Evolutionary conservation across 92 coral and sea anemone genomes (phyloP), one percentile per base, ranked within the genome.

Genomic region (Muricea muricata): DNA sequence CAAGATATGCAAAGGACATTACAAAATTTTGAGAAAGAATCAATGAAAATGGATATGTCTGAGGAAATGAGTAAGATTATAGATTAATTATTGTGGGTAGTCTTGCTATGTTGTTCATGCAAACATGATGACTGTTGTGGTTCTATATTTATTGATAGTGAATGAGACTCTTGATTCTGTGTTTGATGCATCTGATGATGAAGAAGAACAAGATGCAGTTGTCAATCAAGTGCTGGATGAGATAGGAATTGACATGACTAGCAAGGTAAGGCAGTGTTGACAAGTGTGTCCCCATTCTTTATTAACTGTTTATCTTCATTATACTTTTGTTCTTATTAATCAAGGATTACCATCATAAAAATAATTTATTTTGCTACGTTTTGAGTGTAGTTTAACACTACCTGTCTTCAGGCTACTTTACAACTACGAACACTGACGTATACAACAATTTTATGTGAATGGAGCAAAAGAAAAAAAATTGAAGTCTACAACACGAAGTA

Each of bases 201-300:
- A 97, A 81, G 99, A 92, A 66, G 99, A 97, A 75, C 99, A 97
- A 85, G 99, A 97, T 31, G 93, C 97, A 29, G 84, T 97, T 86
- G 99, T 97, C 78, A 93, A 90, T 52, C 99, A 97, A 80, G 99
- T 97, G 34, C 82, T 97, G 65, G 99, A 97, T 85, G 99, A 97
- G 79, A 93, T 97, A 65, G 99, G 99, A 60, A 97, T 97, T 75
- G 99, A 97, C 67, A 82, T 97, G 34, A 87, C 94, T 65, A 95
- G 98, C 85, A 97, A 92, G 97, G 99, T 97, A 60, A 85, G n/a
- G n/a, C n/a, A n/a, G 83, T 24, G 9, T 3, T 3, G 10, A 15
- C 0, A 10, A 61, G 33, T 61, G 4, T 1, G 24, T 10, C 33
- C 24, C 1, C 0, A 21, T 12, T 61, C 24, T 3, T 1, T 21